Evolutionary conservation across 2,113 vertebrate genomes (phyloP), one percentile per base, ranked within the genome.

Genomic region (Catharus bicknelli): DNA sequence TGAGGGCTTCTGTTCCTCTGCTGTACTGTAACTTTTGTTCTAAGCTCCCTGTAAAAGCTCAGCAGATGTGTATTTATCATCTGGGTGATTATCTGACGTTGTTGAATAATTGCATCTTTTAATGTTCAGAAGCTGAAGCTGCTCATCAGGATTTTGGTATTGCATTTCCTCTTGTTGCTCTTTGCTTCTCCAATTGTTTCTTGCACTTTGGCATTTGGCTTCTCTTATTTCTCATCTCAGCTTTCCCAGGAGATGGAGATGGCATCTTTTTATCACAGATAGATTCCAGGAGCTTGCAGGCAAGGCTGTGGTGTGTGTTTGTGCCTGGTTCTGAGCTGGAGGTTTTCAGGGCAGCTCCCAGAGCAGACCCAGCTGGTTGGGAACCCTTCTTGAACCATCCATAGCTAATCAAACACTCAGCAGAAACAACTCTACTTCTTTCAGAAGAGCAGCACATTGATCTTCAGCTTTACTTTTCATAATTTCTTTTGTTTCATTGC

Each of bases 391-490:
- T 95, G 93, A 94, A 95, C 86, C 54, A 93, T 94, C 92, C 94
- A 87, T 90, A 87, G 83, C 95, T 97, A 95, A 97, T 95, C 96
- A 97, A 97, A 86, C 84, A 96, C 96, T 97, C 96, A 96, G 92
- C 69, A 90, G 75, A 86, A 95, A 83, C n/a, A 13, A 38, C 20
- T 82, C 51, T 17, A 64, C 64, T 96, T 92, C 82, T 96, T 96
- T 81, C 86, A 96, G 80, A 87, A 93, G 87, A 95, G 74, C 83
- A 93, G 72, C 54, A 38, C 93, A 97, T 93, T 94, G 94, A 96
- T 97, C 94, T 95, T 93, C 89, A 95, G 69, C 16, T 88, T 73
- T 53, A 32, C 32, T 88, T 92, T 66, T 48, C 40, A 53, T 86
- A 88, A 94, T 90, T 83, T 64, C 43, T 70, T 87, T 61, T 80